Base-by-base conservation (phyloP, 23 tunicate genomes). In the Diplosoma virens region DNA sequence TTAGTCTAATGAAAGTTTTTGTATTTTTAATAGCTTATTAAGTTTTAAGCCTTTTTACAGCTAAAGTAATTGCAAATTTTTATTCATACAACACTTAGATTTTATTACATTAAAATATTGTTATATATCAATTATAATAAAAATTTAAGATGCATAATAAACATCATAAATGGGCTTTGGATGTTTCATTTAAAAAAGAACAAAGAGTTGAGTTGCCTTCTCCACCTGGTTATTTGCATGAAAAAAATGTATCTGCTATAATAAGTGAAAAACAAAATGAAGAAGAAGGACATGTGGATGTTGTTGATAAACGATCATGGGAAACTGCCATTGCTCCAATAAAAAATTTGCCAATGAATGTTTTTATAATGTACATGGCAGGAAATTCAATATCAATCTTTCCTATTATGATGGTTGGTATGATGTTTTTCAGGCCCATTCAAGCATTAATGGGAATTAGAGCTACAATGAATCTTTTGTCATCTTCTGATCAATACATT, bases 341-440 rank as follows among this genome's bases (percentile, higher is more conserved):
- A 30, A 95, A 95, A 68, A 73, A 85, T 22, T 52, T 95, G 47
- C 99, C 99, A 36, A 95, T 95, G 99, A 95, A 89, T 50, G 68
- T 89, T 2, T 95, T 95, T 34, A 85, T 95, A 16, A 88, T 95
- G 95, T 95, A 95, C 63, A 95, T 95, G 99, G 81, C 91, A 32
- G 99, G 99, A 22, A 86, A 89, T 69, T 71, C 96, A 22, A 95
- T 95, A 35, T 89, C 95, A 45, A 95, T 95, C 25, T 89, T 95
- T 71, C 99, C 99, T 0, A 95, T 95, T 37, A 84, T 95, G 91
- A 95, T 95, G 99, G 87, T 95, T 17, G 99, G 99, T 29, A 92
- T 92, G 97, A 85, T 81, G 91, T 92, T 92, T 59, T 89, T 91
- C 32, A 61, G 95, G 60, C 93, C 93, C 0, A 77, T 89, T 30